phyloP scores from a whole-genome alignment of 2,113 vertebrate species.

The Centropristis striata region DNA sequence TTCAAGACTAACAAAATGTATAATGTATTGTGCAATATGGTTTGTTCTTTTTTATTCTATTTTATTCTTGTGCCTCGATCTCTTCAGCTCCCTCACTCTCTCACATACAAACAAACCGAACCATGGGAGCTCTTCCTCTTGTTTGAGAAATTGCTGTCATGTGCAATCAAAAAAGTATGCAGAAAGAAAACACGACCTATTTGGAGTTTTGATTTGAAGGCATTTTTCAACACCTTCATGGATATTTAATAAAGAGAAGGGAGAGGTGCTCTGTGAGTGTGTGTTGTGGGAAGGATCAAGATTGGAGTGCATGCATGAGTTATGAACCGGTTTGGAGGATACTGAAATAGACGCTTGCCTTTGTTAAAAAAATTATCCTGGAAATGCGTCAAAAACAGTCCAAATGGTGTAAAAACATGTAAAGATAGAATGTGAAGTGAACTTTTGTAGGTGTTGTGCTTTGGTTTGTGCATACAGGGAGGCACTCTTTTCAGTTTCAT shows the following conservation, averaged over 20 bases:
- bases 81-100: not conserved
- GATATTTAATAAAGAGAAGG: constrained; percentile 62
- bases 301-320: constrained; percentile 29
- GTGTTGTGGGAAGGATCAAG: constrained; percentile 5
- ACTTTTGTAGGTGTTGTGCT: not conserved
- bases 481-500: not conserved
- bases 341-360: constrained; percentile 6
- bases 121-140: constrained; percentile 18
- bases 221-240: constrained; percentile 49
- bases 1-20: not conserved
- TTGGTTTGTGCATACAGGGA: not conserved
- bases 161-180: constrained; percentile 47
- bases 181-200: constrained; percentile 61
- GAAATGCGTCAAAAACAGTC: not conserved
- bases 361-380: constrained; percentile 14
- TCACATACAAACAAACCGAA: constrained; percentile 23
- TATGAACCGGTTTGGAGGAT: constrained; percentile 25
- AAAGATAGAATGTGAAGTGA: not conserved
- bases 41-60: not conserved
- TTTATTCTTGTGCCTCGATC: not conserved
- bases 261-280: constrained; percentile 34
- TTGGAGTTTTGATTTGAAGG: constrained; percentile 59
- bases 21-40: not conserved
- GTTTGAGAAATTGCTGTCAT: constrained; percentile 50
- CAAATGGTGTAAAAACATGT: not conserved